phyloP scores from a whole-genome alignment of 2,797 vertebrate genomes.

The Sebastes iracundus region DNA sequence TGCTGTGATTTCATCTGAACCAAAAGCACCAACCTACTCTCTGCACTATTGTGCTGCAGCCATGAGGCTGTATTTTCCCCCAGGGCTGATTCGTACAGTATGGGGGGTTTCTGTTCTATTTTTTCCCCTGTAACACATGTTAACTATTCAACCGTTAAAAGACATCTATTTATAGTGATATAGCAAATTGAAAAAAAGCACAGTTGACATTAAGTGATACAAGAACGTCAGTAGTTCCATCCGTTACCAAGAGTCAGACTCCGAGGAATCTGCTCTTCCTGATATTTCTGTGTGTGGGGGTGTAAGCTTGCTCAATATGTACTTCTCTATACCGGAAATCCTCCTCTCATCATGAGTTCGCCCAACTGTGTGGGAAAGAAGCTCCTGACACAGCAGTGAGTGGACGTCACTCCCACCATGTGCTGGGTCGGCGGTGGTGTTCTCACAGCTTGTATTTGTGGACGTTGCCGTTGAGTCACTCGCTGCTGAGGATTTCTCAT shows the following conservation, averaged over 20 bases:
- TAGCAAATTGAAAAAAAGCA: neutral
- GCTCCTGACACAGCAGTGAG: slow-evolving; percentile 55
- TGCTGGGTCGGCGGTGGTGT: slow-evolving; percentile 34
- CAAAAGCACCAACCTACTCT: slow-evolving; percentile 7
- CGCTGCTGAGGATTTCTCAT: slow-evolving; percentile 28
- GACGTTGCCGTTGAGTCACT: slow-evolving; percentile 34
- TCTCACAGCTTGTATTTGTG: slow-evolving; percentile 57
- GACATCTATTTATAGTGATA: neutral
- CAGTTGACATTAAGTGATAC: slow-evolving; percentile 12
- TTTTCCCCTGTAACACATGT: slow-evolving; percentile 4
- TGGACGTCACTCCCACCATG: slow-evolving; percentile 47
- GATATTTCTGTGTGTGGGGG: slow-evolving; percentile 38
- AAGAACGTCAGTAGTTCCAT: slow-evolving; percentile 23
- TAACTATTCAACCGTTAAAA: slow-evolving; percentile 2
- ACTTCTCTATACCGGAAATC: slow-evolving; percentile 47
- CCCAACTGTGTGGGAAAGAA: slow-evolving; percentile 53
- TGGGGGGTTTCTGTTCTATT: slow-evolving; percentile 11
- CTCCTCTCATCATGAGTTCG: neutral
- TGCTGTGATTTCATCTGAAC: neutral
- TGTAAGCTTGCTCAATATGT: slow-evolving; percentile 18
- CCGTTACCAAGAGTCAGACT: slow-evolving; percentile 7
- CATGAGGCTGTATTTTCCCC: neutral
- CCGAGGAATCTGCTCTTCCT: slow-evolving; percentile 45
- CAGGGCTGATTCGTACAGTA: slow-evolving; percentile 26
- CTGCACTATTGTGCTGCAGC: slow-evolving; percentile 24